Conservation (phyloP, 2,888 invertebrate genomes). For the Scaptomyza polygonia region DNA sequence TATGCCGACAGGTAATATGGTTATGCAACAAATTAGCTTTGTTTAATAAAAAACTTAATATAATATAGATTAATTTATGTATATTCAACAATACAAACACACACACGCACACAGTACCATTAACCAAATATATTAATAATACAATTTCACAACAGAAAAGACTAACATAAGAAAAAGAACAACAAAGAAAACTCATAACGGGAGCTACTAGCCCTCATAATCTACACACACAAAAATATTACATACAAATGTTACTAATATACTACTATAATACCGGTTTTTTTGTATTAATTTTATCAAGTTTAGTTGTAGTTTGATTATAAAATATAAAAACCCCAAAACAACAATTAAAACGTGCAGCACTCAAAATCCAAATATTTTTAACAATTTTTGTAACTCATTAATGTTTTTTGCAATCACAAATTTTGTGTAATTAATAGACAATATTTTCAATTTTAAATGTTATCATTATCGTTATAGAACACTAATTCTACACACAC, state of each 20-base stretch:
- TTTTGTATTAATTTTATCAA: slow-evolving; percentile 12
- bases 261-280: slow-evolving; percentile 4
- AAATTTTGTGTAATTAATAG: slow-evolving; percentile 20
- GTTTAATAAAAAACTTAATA: slow-evolving; percentile 1
- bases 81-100: slow-evolving; percentile 17
- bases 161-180: slow-evolving; percentile 28
- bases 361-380: slow-evolving; percentile 21
- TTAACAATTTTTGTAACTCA: slow-evolving; percentile 17
- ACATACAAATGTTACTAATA: slow-evolving; percentile 24
- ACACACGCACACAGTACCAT: slow-evolving; percentile 11
- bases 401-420: slow-evolving; percentile 33
- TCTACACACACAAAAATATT: background rate
- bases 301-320: slow-evolving; percentile 14
- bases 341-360: slow-evolving; percentile 18
- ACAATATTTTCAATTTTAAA: slow-evolving; percentile 19
- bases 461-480: slow-evolving; percentile 43
- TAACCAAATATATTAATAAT: slow-evolving; percentile 37
- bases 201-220: background rate
- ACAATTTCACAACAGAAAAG: slow-evolving; percentile 19
- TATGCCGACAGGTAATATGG: slow-evolving; percentile 61
- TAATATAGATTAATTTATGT: slow-evolving; percentile 25
- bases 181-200: slow-evolving; percentile 1
- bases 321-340: background rate
- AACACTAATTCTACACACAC: slow-evolving; percentile 25
- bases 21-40: slow-evolving; percentile 43